A percentile compares a stretch with the other conserved stretches of the same genome.
Evolutionary conservation across 2,797 vertebrate genomes (phyloP).

Genomic region (Novumbra hubbsi): DNA sequence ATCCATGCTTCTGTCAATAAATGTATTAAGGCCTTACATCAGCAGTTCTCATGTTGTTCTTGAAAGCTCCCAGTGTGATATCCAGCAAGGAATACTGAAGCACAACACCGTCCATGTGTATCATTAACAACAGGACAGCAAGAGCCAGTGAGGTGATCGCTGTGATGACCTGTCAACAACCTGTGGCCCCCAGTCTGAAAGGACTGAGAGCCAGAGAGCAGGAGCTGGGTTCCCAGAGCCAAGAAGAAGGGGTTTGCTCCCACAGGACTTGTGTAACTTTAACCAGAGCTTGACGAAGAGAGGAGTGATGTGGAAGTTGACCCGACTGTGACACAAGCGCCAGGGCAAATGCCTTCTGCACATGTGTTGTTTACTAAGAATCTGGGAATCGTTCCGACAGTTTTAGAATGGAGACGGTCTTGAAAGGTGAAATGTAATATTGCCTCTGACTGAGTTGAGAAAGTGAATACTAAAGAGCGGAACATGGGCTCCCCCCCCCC

Average conservation of each 20-base stretch:
- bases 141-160: background rate
- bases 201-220: background rate
- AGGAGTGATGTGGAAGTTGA: background rate
- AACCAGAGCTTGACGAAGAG: constrained; percentile 5
- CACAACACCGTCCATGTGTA: background rate
- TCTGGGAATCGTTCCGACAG: constrained; percentile 56
- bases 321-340: constrained; percentile 10
- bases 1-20: background rate
- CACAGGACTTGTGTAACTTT: constrained; percentile 14
- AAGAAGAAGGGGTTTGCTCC: constrained; percentile 37
- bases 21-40: background rate
- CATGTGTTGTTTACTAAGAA: constrained; percentile 55
- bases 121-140: too few species aligned
- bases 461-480: constrained; percentile 45
- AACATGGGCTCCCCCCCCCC: constrained; percentile 56
- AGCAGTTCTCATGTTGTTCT: background rate
- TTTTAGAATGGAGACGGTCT: constrained; percentile 59
- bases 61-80: background rate
- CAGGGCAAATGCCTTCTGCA: constrained; percentile 20
- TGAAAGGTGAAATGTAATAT: constrained; percentile 70
- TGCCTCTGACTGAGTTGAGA: constrained; percentile 39
- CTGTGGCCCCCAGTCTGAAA: background rate
- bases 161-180: constrained; percentile 18
- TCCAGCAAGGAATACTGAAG: background rate
- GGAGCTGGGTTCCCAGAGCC: background rate